phyloP scores from a whole-genome alignment of 2,888 invertebrate genomes.

The Peribatodes rhomboidaria region DNA sequence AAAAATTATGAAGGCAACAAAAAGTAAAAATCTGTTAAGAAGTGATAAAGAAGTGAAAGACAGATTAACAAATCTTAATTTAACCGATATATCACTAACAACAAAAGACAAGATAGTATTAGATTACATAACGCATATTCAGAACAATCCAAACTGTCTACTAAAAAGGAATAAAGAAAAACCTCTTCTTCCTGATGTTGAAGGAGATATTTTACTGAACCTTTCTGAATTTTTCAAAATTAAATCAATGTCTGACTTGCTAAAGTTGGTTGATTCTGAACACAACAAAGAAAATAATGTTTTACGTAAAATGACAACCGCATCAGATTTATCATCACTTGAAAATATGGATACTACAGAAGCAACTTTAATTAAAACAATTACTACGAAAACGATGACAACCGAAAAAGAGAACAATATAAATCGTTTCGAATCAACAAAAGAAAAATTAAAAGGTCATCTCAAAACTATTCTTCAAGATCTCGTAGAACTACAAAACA shows the following conservation, averaged over 20 bases:
- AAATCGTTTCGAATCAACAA: conserved; percentile 55
- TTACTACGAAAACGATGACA: neutral
- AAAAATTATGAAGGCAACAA: conserved; percentile 57
- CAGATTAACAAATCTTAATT: conserved; percentile 58
- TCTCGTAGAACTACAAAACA: conserved; percentile 68
- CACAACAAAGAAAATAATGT: conserved; percentile 28
- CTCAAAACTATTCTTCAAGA: conserved; percentile 75
- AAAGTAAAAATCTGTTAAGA: conserved; percentile 54
- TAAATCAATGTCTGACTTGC: conserved; percentile 71
- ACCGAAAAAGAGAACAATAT: conserved; percentile 32
- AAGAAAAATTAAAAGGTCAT: conserved; percentile 72
- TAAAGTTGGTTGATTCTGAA: conserved; percentile 57
- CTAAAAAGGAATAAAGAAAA: conserved; percentile 52
- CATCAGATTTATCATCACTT: conserved; percentile 23
- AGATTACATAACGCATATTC: conserved; percentile 71
- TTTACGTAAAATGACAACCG: conserved; percentile 29
- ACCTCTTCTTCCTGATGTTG: conserved; percentile 51
- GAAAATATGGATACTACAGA: conserved; percentile 8
- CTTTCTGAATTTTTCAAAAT: conserved; percentile 76
- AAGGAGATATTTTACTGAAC: conserved; percentile 72
- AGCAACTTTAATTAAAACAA: no score
- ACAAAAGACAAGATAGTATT: conserved; percentile 73
- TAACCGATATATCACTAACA: conserved; percentile 62
- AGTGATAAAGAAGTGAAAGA: conserved; percentile 53
- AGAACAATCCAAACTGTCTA: conserved; percentile 66